Percentiles rank a stretch among this genome's conserved stretches.
These are phyloP conservation scores for Brachypteracias leptosomus DNA, from an alignment of 2,113 vertebrate genomes.

Conservation along the genomic window DNA sequence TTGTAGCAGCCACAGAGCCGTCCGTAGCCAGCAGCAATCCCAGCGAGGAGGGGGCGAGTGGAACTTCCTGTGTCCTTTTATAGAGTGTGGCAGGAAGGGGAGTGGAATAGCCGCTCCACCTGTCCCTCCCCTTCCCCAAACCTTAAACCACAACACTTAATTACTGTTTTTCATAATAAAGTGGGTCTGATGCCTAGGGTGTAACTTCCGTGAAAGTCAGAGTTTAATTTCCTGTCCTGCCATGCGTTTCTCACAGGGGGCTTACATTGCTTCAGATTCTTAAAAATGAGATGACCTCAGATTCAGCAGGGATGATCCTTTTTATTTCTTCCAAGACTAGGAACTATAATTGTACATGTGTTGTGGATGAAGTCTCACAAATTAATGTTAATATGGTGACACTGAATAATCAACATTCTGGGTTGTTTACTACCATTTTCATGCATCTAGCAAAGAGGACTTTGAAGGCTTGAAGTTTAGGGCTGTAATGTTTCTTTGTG, in stretches of 20 bases:
- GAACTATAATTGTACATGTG: neutral
- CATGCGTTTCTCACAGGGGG: neutral
- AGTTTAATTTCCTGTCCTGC: neutral
- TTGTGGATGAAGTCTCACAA: neutral
- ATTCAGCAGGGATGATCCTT: neutral
- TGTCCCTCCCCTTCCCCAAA: too few relatives aligned
- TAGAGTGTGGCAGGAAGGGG: too few relatives aligned
- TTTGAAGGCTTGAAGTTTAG: neutral
- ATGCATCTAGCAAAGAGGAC: neutral
- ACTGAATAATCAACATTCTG: neutral
- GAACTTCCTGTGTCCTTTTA: too few relatives aligned
- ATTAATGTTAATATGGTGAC: neutral
- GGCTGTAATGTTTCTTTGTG: neutral
- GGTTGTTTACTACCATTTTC: neutral
- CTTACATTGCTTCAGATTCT: neutral
- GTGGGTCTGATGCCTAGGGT: neutral
- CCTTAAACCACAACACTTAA: too few relatives aligned
- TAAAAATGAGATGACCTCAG: neutral
- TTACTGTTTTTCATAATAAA: neutral
- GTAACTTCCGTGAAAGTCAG: neutral
- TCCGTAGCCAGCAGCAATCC: too few relatives aligned
- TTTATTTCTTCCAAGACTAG: neutral
- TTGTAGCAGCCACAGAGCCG: too few relatives aligned
- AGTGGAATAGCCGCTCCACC: too few relatives aligned
- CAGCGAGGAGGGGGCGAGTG: too few relatives aligned